phyloP scores from a whole-genome alignment of 1,140 invertebrate genomes.

The Cydia pomonella region DNA sequence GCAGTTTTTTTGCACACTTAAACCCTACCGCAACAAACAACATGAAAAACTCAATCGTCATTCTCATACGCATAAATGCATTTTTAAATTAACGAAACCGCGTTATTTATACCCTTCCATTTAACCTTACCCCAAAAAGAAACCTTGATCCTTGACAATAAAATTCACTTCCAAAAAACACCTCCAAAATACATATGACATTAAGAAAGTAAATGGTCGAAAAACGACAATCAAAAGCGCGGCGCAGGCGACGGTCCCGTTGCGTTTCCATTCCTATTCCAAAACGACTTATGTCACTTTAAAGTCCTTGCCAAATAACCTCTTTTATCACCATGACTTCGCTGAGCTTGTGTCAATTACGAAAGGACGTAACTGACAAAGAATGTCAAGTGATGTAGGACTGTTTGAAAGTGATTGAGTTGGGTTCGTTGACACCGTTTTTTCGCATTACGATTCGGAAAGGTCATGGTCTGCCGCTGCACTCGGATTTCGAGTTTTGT shows the following conservation, averaged over 20 bases:
- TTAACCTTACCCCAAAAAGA: not conserved
- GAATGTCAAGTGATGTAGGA: not conserved
- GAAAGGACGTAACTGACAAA: not conserved
- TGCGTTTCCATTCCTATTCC: not conserved
- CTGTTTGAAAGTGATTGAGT: constrained; percentile 37
- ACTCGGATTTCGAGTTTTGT: constrained; percentile 16
- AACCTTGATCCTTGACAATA: not conserved
- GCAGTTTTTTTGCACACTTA: not conserved
- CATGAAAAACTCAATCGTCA: constrained; percentile 5
- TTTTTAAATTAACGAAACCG: constrained; percentile 14
- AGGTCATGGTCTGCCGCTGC: constrained; percentile 44
- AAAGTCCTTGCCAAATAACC: not conserved
- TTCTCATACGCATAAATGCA: constrained; percentile 17
- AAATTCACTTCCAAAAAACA: not conserved
- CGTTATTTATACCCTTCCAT: not conserved
- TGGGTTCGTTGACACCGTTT: constrained; percentile 50
- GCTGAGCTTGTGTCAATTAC: not conserved
- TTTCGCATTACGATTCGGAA: constrained; percentile 43
- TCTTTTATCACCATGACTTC: not conserved
- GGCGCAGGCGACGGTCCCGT: constrained; percentile 37
- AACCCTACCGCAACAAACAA: constrained; percentile 1
- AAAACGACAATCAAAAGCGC: constrained; percentile 16
- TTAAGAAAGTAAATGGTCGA: constrained; percentile 19
- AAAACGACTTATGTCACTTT: not conserved
- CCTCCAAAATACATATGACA: constrained; percentile 1